These are phyloP conservation scores for Rhombomys opimus DNA, from an alignment of 2,113 vertebrate genomes.

Conservation along the genomic window DNA sequence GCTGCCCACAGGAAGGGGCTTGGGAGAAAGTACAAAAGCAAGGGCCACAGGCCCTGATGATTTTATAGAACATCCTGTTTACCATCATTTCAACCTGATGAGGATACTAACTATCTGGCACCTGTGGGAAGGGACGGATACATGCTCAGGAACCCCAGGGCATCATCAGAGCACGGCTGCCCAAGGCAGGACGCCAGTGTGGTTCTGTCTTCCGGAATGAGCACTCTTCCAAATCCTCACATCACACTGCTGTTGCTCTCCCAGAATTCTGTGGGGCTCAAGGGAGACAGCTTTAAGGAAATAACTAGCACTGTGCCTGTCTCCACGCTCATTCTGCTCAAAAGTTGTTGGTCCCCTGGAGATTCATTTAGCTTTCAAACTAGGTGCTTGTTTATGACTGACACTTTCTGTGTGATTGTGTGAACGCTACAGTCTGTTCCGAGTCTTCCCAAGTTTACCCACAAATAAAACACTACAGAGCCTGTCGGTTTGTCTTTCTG, in stretches of 20 bases:
- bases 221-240: neutral
- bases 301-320: neutral
- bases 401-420: neutral
- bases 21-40: neutral
- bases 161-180: neutral
- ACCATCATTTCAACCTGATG: neutral
- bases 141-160: conserved; percentile 5
- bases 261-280: neutral
- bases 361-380: neutral
- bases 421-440: conserved; percentile 7
- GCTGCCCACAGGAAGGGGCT: neutral
- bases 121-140: neutral
- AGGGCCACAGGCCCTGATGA: neutral
- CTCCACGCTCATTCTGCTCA: neutral
- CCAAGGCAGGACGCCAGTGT: neutral
- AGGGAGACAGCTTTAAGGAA: neutral
- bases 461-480: neutral
- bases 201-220: neutral
- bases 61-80: neutral
- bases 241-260: neutral
- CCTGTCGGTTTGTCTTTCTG: neutral
- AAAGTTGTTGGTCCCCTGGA: neutral
- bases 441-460: conserved; percentile 44
- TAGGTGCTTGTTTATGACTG: neutral
- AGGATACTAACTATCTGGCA: neutral